A percentile compares a stretch with the other conserved stretches of the same genome.
Evolutionary conservation across 2,888 invertebrate genomes (phyloP).

Genomic region (Tinea semifulvella): DNA sequence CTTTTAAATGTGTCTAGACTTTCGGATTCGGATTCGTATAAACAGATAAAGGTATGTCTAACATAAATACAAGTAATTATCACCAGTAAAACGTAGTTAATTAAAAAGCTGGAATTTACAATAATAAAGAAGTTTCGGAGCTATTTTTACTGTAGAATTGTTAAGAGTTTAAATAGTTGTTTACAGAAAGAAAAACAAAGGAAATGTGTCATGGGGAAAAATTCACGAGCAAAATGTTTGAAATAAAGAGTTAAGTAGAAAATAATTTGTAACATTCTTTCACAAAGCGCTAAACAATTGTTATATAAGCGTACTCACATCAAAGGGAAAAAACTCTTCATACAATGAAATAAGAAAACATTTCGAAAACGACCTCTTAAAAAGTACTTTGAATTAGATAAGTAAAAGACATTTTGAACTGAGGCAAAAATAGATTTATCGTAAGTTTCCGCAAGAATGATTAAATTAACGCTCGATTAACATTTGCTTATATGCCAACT

Average conservation of each 20-base stretch:
- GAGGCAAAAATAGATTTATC: too few relatives aligned
- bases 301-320: slow-evolving; percentile 2
- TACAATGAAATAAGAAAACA: neutral
- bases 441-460: too few relatives aligned
- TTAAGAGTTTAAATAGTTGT: neutral
- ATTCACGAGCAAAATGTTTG: neutral
- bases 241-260: slow-evolving; percentile 7
- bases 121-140: neutral
- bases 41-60: too few relatives aligned
- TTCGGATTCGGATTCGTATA: too few relatives aligned
- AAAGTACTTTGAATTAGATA: slow-evolving; percentile 2
- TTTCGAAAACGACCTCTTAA: slow-evolving; percentile 3
- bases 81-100: too few relatives aligned
- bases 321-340: slow-evolving; percentile 1
- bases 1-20: too few relatives aligned
- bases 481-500: too few relatives aligned
- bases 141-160: neutral
- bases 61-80: too few relatives aligned
- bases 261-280: slow-evolving; percentile 7
- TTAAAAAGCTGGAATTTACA: too few relatives aligned
- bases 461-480: too few relatives aligned
- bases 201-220: neutral
- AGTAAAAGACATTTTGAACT: slow-evolving; percentile 3
- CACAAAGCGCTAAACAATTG: slow-evolving; percentile 4
- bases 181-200: neutral